Conservation (phyloP, 2,797 vertebrate species). For the Chaetodon trifasciatus region DNA sequence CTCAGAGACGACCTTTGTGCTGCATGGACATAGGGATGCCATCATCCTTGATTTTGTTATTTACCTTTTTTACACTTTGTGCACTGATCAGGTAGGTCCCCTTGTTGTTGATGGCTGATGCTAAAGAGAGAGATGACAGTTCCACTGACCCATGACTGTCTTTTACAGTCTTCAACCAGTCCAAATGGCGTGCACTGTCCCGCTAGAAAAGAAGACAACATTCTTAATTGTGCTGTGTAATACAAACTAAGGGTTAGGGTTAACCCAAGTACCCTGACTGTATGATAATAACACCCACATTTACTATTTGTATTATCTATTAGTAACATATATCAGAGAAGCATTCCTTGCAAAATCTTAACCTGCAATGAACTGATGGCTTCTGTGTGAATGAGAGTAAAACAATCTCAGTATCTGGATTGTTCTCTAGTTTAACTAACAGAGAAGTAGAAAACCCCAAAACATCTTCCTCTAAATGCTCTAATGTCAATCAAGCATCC, state of each 20-base stretch:
- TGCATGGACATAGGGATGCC: background rate
- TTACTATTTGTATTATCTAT: background rate
- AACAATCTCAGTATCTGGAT: background rate
- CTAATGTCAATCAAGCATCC: background rate
- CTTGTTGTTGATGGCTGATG: constrained; percentile 92
- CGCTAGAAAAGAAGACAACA: constrained; percentile 78
- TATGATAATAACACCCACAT: background rate
- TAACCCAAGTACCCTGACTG: background rate
- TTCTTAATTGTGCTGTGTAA: background rate
- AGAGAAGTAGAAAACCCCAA: background rate
- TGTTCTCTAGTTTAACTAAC: background rate
- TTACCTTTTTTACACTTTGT: constrained; percentile 80
- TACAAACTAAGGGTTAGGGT: background rate
- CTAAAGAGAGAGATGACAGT: constrained; percentile 93
- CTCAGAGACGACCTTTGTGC: background rate
- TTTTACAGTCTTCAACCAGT: constrained; percentile 96
- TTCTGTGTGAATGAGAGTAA: background rate
- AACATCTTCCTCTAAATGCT: background rate
- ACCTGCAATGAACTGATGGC: background rate
- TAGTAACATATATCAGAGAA: background rate
- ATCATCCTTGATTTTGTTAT: background rate
- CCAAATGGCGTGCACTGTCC: constrained; percentile 92
- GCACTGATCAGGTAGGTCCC: constrained; percentile 91
- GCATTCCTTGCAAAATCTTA: background rate
- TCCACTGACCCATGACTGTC: constrained; percentile 98